Evolutionary conservation across 2,888 invertebrate species (phyloP).

Genomic region (Mystacides longicornis): DNA sequence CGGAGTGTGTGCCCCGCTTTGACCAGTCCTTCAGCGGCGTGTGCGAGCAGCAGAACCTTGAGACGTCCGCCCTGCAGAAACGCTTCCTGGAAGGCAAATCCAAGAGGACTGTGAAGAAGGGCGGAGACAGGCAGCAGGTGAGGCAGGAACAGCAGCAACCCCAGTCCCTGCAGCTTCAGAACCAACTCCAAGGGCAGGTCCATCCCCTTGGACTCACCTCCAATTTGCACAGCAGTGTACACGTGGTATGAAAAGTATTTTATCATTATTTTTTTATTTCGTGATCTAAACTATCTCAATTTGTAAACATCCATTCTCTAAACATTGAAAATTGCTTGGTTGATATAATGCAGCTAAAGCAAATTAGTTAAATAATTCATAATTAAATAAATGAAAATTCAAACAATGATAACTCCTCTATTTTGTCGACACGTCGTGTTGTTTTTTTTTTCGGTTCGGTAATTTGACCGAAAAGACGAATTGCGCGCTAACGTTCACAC

Average conservation of each 20-base stretch:
- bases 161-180: constrained; percentile 31
- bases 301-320: no score
- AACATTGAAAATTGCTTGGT: no score
- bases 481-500: no score
- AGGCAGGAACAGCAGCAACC: constrained; percentile 36
- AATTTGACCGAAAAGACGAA: no score
- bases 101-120: constrained; percentile 81
- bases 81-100: constrained; percentile 86
- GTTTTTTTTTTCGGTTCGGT: no score
- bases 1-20: constrained; percentile 78
- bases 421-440: no score
- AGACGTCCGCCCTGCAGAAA: constrained; percentile 81
- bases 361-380: no score
- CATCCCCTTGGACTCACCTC: constrained; percentile 45
- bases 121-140: constrained; percentile 36
- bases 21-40: constrained; percentile 81
- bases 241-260: constrained; percentile 55
- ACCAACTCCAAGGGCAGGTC: constrained; percentile 32
- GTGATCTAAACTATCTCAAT: no score
- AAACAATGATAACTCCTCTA: no score
- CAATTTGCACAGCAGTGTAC: constrained; percentile 64
- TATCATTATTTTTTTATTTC: neutral
- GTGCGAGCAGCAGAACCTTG: constrained; percentile 86
- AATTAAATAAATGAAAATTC: no score
- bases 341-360: no score